Base-by-base conservation (phyloP, 1,140 invertebrate species). In the Cecropterus lyciades region DNA sequence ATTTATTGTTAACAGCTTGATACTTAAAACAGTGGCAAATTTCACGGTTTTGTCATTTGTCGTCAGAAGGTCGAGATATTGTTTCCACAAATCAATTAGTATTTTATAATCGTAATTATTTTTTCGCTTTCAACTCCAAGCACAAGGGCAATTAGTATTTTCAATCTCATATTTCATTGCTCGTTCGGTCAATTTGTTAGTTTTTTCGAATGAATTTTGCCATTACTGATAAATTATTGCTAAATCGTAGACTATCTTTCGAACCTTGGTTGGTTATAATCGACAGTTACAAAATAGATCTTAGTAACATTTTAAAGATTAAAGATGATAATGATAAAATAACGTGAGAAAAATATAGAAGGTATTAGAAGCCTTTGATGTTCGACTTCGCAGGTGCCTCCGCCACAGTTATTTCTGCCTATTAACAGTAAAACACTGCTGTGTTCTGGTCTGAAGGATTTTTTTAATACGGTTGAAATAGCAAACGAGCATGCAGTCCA, bases 171-270 rank as follows among this genome's bases (percentile, higher is more conserved):
- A 60, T 60, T 27, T 48, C 42, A 15, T 60, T 60, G 27, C 6
- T 24, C 24, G 45, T 49, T 40, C 17, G 30, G 24, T 6, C 64
- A 51, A 43, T 66, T 66, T 48, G 20, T 16, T 30, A 51, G 37
- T 66, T 56, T 40, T 27, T 20, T 49, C 46, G 20, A 46, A 56
- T 48, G 30, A 56, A 10, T 48, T 33, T 65, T 56, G 57, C 62
- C 66, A 67, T 49, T 56, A 14, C 46, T 62, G 17, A 51, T 42
- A 40, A 52, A 20, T 55, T n/a, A 68, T 68, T 62, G 17, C 51
- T 56, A 56, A 68, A 68, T 55, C 27, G 15, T n/a, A 20, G 43
- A 62, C 45, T 62, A 33, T 62, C 40, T 43, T 17, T 49, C 6
- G 16, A 37, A 24, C 57, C 45, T 62, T 62, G 57, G 30, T 37